Evolutionary conservation across 2,797 vertebrate species (phyloP), one percentile per base, ranked within the genome.

Genomic region (Notolabrus celidotus): DNA sequence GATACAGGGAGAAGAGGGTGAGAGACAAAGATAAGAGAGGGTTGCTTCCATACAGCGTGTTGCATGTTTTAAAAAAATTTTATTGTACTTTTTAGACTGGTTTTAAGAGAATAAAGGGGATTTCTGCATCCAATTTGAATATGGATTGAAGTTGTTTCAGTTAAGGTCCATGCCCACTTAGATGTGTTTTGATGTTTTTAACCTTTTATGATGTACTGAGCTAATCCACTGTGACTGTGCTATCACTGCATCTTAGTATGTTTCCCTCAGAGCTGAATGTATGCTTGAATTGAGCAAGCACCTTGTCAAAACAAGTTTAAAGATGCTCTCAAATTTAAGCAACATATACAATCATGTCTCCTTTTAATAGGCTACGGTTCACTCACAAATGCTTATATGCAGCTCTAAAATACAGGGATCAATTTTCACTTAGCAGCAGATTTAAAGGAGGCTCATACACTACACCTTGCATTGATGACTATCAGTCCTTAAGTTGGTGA

Each of bases 281-380:
- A 10, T 8, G 33, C 27, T 43, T 25, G 36, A 68, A 63, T 71
- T 29, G 76, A 76, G 67, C 27, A 76, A 50, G 42, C 39, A 57
- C 27, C 27, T 34, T n/a, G n/a, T 63, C 42, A 81, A 61, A 81
- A 67, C 57, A 65, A 7, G 11, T 55, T 20, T 55, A 16, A 41
- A 49, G 23, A 59, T 1, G 56, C 46, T 14, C 8, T 38, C 19
- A 52, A 57, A 65, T 33, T 59, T 22, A 70, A 4, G 15, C 53
- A 62, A 22, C 39, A 63, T 17, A 73, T 1, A 17, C 43, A 62
- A 31, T 29, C 16, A 16, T 23, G 20, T 33, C 34, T 53, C 15
- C 20, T 70, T 20, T 67, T 86, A 55, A 31, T 20, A 47, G 36
- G 61, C 10, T 10, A 10, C 63, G 17, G 10, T n/a, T 8, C 27